These are phyloP conservation scores for Maniola hyperantus DNA, from an alignment of 2,888 invertebrate species.

Conservation along the genomic window DNA sequence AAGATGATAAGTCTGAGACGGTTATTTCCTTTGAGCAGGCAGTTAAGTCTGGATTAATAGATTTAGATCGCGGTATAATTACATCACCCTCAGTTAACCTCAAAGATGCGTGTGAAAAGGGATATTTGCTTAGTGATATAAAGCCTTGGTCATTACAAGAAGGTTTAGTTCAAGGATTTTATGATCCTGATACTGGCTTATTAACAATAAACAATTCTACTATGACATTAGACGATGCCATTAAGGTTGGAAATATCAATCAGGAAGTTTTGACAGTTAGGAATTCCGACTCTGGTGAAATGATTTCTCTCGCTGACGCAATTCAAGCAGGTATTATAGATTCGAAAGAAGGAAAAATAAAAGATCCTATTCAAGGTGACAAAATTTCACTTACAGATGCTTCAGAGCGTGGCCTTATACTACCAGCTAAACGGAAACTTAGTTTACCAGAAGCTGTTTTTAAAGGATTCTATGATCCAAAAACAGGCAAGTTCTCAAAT, in stretches of 20 bases:
- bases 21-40: conserved; percentile 88
- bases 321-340: conserved; percentile 90
- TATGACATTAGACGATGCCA: conserved; percentile 88
- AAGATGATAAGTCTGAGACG: conserved; percentile 86
- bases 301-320: conserved; percentile 90
- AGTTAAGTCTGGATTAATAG: conserved; percentile 86
- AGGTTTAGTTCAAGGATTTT: conserved; percentile 90
- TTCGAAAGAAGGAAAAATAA: conserved; percentile 89
- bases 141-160: conserved; percentile 93
- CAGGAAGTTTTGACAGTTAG: conserved; percentile 89
- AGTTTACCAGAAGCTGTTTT: conserved; percentile 95
- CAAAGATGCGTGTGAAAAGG: conserved; percentile 91
- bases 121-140: conserved; percentile 89
- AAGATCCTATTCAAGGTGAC: conserved; percentile 88
- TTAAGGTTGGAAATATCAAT: conserved; percentile 88
- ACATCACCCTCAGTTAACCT: conserved; percentile 87
- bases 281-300: conserved; percentile 90
- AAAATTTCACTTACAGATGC: conserved; percentile 92
- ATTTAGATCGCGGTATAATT: conserved; percentile 86
- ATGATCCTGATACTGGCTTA: conserved; percentile 88
- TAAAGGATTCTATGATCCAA: conserved; percentile 94
- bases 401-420: conserved; percentile 90
- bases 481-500: conserved; percentile 91
- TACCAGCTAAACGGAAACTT: conserved; percentile 91
- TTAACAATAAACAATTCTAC: conserved; percentile 86